These are phyloP conservation scores for Ornithoptera alexandrae DNA, from an alignment of 2,888 invertebrate genomes.

Conservation along the genomic window DNA sequence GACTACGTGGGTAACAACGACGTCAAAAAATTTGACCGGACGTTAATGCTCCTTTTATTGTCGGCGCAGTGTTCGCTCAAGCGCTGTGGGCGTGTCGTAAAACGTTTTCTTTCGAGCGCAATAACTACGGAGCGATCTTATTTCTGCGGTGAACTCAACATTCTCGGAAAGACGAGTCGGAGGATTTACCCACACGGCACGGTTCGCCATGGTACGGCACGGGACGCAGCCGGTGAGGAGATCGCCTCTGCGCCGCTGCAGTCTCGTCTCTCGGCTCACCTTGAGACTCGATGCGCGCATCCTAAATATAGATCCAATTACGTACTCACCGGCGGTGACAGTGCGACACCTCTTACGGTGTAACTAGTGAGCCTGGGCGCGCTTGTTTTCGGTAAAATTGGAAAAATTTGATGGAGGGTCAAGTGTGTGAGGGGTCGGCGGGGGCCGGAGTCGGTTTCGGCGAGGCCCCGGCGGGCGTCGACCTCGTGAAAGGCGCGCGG, in stretches of 20 bases:
- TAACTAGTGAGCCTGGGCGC: constrained; percentile 30
- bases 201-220: constrained; percentile 34
- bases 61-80: constrained; percentile 51
- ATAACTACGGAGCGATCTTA: constrained; percentile 47
- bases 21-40: constrained; percentile 48
- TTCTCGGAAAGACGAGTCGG: constrained; percentile 51
- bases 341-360: constrained; percentile 38
- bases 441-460: constrained; percentile 60
- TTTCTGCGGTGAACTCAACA: constrained; percentile 55
- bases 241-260: constrained; percentile 30
- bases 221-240: constrained; percentile 32
- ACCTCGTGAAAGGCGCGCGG: constrained; percentile 75
- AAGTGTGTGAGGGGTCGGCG: constrained; percentile 40
- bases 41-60: constrained; percentile 63
- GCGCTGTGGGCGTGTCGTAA: constrained; percentile 64
- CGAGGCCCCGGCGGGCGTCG: constrained; percentile 72
- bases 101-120: constrained; percentile 54
- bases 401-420: constrained; percentile 50
- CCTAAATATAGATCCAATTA: constrained; percentile 50
- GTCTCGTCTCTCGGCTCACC: constrained; percentile 43
- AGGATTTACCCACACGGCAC: constrained; percentile 24
- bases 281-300: constrained; percentile 46
- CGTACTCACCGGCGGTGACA: constrained; percentile 41
- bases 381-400: constrained; percentile 42
- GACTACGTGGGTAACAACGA: constrained; percentile 52